Conservation (phyloP, 2,888 invertebrate species). For the Isotomurus palustris region DNA sequence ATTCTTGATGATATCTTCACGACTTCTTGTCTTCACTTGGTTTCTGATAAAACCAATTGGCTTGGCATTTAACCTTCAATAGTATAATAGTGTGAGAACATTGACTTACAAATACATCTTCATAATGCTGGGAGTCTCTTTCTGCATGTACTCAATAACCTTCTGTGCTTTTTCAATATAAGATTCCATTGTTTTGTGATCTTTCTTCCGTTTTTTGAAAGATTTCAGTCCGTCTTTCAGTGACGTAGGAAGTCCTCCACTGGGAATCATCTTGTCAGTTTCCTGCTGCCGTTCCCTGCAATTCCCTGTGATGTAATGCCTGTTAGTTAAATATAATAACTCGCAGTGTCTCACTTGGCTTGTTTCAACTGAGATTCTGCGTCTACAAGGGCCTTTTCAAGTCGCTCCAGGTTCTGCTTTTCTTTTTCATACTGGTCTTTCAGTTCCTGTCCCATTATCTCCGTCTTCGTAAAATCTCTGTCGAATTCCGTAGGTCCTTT, state of each 20-base stretch:
- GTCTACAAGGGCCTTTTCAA: too few species aligned
- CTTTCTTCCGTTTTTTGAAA: background rate
- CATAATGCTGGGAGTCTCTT: slow-evolving; percentile 21
- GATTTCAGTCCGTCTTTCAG: background rate
- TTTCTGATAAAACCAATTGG: background rate
- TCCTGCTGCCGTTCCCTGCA: background rate
- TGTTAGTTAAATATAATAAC: too few species aligned
- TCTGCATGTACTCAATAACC: slow-evolving; percentile 15
- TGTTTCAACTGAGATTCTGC: too few species aligned
- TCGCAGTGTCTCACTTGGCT: too few species aligned
- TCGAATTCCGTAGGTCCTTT: background rate
- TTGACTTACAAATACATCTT: slow-evolving; percentile 23
- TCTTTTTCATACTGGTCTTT: too few species aligned
- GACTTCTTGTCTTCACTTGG: background rate
- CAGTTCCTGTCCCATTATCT: too few species aligned
- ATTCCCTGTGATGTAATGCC: too few species aligned
- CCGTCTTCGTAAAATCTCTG: background rate
- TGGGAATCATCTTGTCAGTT: slow-evolving; percentile 5
- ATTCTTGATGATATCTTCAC: background rate
- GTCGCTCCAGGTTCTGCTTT: too few species aligned
- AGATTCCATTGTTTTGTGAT: slow-evolving; percentile 6
- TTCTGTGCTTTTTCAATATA: slow-evolving; percentile 12
- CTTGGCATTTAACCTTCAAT: background rate
- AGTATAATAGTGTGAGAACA: background rate
- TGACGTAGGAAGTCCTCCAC: slow-evolving; percentile 1